Conservation (phyloP, 2,888 invertebrate genomes). For the Phengaris arion region DNA sequence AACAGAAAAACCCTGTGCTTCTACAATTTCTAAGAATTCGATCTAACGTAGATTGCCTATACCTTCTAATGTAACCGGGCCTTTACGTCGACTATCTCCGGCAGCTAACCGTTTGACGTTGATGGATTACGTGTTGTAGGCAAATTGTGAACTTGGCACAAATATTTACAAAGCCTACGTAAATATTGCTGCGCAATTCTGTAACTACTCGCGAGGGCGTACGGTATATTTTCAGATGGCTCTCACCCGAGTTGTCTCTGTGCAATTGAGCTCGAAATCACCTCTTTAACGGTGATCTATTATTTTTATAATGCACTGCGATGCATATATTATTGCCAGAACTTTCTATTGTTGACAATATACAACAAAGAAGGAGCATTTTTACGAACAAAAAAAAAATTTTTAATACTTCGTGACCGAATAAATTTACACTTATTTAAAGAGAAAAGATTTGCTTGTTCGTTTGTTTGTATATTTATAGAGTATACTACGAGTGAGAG, state of each 20-base stretch:
- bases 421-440: too few relatives aligned
- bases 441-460: too few relatives aligned
- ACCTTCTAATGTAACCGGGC: slow-evolving; percentile 7
- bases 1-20: too few relatives aligned
- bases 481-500: too few relatives aligned
- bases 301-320: slow-evolving; percentile 9
- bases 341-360: neutral
- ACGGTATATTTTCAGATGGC: neutral
- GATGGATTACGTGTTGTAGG: slow-evolving; percentile 56
- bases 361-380: neutral
- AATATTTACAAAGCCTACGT: slow-evolving; percentile 49
- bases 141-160: slow-evolving; percentile 57
- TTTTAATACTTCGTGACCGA: too few relatives aligned
- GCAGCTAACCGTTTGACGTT: slow-evolving; percentile 45
- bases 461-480: neutral
- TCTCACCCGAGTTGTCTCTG: neutral
- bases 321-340: neutral
- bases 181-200: neutral
- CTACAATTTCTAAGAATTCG: neutral
- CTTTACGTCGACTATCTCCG: slow-evolving; percentile 37
- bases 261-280: slow-evolving; percentile 25
- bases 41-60: neutral
- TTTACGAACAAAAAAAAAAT: neutral
- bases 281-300: slow-evolving; percentile 19
- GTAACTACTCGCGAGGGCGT: too few relatives aligned